Base-by-base conservation (phyloP, 2,113 vertebrate genomes). In the Columba janthina region DNA sequence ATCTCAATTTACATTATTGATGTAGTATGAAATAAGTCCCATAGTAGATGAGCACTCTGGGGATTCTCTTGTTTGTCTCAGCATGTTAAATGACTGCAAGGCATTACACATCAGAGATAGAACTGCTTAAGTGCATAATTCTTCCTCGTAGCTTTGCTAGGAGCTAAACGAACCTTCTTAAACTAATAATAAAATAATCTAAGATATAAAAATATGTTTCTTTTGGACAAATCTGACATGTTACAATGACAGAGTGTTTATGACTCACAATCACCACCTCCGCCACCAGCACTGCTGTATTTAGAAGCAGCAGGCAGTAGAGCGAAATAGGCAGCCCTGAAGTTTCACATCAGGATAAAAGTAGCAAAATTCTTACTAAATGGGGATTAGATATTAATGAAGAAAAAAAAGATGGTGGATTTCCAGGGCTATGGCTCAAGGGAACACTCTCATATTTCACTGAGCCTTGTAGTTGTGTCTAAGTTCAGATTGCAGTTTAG, bases 1-100 rank as follows among this genome's bases (percentile, higher is more conserved):
- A 88, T 96, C 97, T 95, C 96, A 88, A 96, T 98, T 97, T 98
- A 97, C 98, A 98, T 98, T 98, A 98, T 97, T 98, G 98, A 98
- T 98, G 97, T 97, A 95, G 97, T 97, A 96, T 97, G 97, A 98
- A 98, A 96, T 95, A 95, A 97, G 97, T 97, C 96, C 95, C 89
- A 92, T 93, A 97, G 97, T 96, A 97, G 97, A 98, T 95, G 97
- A 98, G 95, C 95, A 94, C 97, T 97, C 98, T 97, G 96, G 98
- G 96, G 98, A 98, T 97, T 94, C 95, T 96, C 97, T 95, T 97
- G 97, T 97, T 98, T 97, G 97, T 97, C 97, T 97, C 97, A 92
- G 97, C 92, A 90, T 91, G 97, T 96, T 97, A 97, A 76, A 69
- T 83, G 96, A 97, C 98, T 98, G 96, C 92, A 90, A 98, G 96